Evolutionary conservation across 1,140 invertebrate species (phyloP).

Genomic region (Caenorhabditis inopinata): DNA sequence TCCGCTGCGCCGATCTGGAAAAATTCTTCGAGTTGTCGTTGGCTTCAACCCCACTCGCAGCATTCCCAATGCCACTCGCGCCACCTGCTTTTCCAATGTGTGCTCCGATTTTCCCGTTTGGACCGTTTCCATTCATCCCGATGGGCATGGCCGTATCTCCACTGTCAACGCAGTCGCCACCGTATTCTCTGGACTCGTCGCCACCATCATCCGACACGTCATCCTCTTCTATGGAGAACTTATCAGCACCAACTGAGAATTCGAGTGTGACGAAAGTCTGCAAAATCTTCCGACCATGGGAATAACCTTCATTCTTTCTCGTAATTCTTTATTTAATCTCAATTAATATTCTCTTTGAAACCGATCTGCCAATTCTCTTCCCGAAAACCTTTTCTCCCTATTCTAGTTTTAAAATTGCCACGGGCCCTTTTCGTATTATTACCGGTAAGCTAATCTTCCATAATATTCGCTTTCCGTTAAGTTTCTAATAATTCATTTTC

Average conservation of each 20-base stretch:
- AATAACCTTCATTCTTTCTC: not conserved
- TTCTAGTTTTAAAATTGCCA: too few relatives aligned
- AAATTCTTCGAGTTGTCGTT: not conserved
- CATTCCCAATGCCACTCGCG: not conserved
- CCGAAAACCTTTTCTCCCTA: not conserved
- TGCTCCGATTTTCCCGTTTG: not conserved
- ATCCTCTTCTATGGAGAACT: not conserved
- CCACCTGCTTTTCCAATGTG: not conserved
- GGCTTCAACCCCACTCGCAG: not conserved
- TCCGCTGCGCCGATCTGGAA: not conserved
- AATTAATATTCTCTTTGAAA: too few relatives aligned
- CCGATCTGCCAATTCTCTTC: not conserved
- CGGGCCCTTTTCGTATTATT: too few relatives aligned
- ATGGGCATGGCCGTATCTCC: not conserved
- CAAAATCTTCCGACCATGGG: not conserved
- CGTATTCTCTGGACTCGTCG: not conserved
- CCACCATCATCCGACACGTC: slow-evolving; percentile 12
- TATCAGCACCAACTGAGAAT: not conserved
- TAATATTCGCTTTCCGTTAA: too few relatives aligned
- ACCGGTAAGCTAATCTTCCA: too few relatives aligned
- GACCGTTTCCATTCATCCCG: not conserved
- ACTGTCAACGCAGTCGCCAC: not conserved
- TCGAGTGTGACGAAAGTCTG: not conserved
- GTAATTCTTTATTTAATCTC: not conserved
- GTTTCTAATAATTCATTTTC: too few relatives aligned